phyloP scores from a whole-genome alignment of 2,113 vertebrate genomes.

The Emydocephalus ijimae region DNA sequence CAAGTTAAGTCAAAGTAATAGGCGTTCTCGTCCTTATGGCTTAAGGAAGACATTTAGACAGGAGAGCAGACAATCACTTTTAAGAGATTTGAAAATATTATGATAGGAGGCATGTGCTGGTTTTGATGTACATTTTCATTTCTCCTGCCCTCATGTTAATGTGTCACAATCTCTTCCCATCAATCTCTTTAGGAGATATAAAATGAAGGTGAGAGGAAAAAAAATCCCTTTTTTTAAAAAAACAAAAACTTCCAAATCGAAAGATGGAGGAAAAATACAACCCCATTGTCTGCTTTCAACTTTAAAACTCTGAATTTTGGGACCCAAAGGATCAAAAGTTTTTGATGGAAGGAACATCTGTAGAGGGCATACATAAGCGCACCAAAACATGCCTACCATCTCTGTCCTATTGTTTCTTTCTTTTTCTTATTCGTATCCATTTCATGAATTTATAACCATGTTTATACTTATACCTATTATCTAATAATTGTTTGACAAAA shows the following conservation, averaged over 20 bases:
- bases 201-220: background rate
- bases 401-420: too few relatives aligned
- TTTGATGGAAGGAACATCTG: background rate
- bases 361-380: too few relatives aligned
- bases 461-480: too few relatives aligned
- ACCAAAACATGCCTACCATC: too few relatives aligned
- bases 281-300: background rate
- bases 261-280: background rate
- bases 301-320: background rate
- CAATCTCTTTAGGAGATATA: background rate
- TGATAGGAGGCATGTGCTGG: background rate
- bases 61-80: background rate
- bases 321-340: background rate
- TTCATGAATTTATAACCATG: too few relatives aligned
- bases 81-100: background rate
- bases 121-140: background rate
- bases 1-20: background rate
- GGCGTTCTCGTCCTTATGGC: background rate
- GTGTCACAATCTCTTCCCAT: background rate
- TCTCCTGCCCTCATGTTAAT: background rate
- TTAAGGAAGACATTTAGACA: background rate
- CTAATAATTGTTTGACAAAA: too few relatives aligned
- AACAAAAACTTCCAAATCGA: background rate
- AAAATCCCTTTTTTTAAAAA: background rate
- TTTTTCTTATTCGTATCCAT: too few relatives aligned